Percentiles rank a stretch among this genome's conserved stretches.
phyloP scores from a whole-genome alignment of 2,113 vertebrate species.

The Ammospiza caudacuta region DNA sequence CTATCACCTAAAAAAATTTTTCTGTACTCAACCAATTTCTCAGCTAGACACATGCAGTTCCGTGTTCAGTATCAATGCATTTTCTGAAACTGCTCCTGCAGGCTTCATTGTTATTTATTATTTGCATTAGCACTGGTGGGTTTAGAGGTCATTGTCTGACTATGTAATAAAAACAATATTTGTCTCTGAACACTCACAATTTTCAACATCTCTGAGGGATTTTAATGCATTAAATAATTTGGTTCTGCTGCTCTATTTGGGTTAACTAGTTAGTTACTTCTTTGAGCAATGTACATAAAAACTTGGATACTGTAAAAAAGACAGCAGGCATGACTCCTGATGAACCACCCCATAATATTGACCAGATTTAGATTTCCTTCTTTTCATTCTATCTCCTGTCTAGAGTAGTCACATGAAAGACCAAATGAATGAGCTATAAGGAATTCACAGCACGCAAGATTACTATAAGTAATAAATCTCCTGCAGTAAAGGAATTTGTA shows the following conservation, averaged over 20 bases:
- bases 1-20: background rate
- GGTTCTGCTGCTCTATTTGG: background rate
- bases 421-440: constrained; percentile 45
- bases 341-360: background rate
- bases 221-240: background rate
- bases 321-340: background rate
- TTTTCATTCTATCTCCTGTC: constrained; percentile 1
- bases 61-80: background rate
- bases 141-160: background rate
- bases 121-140: background rate
- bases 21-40: background rate
- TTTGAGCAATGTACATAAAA: background rate
- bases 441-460: constrained; percentile 44
- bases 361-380: background rate
- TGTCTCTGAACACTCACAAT: background rate
- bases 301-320: background rate
- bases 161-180: background rate
- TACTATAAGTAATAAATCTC: constrained; percentile 64
- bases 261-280: constrained; percentile 15
- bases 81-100: background rate
- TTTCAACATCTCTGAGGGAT: constrained; percentile 10
- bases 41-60: background rate
- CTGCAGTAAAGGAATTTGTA: constrained; percentile 50
- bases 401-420: constrained; percentile 31
- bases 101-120: background rate